Conservation (phyloP, 2,888 invertebrate genomes). For the Reticulitermes lucifugus region DNA sequence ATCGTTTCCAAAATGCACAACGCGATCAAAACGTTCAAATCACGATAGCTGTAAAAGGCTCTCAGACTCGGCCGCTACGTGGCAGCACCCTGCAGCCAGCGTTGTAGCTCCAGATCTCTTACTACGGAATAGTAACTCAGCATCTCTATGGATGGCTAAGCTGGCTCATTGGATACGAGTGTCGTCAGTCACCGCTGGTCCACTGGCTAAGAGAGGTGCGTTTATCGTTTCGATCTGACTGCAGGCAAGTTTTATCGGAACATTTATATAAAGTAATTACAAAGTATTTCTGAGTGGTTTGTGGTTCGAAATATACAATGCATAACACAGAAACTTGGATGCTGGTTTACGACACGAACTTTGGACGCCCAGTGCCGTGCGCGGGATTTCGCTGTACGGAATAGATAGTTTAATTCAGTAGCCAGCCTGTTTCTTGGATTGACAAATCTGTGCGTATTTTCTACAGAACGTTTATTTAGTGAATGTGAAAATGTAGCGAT, state of each 20-base stretch:
- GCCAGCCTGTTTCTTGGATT: no score
- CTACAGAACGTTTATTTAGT: no score
- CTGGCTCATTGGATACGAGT: constrained; percentile 1
- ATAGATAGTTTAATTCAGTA: no score
- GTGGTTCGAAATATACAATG: neutral
- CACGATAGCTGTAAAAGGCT: neutral
- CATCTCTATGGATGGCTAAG: constrained; percentile 22
- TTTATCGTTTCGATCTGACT: neutral
- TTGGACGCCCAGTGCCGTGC: no score
- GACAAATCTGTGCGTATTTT: no score
- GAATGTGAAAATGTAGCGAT: no score
- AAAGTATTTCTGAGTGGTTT: neutral
- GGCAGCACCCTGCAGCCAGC: constrained; percentile 32
- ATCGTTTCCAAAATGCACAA: neutral
- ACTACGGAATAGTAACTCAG: constrained; percentile 30
- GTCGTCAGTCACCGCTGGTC: constrained; percentile 42
- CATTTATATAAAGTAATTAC: neutral
- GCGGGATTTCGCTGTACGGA: no score
- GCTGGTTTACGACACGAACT: neutral
- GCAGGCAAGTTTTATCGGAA: neutral
- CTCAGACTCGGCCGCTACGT: constrained; percentile 23
- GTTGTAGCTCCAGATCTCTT: constrained; percentile 34
- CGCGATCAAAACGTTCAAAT: constrained; percentile 23
- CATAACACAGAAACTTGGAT: neutral
- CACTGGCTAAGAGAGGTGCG: constrained; percentile 33